These are phyloP conservation scores for Nomada fabriciana DNA, from an alignment of 2,888 invertebrate species.

Conservation along the genomic window DNA sequence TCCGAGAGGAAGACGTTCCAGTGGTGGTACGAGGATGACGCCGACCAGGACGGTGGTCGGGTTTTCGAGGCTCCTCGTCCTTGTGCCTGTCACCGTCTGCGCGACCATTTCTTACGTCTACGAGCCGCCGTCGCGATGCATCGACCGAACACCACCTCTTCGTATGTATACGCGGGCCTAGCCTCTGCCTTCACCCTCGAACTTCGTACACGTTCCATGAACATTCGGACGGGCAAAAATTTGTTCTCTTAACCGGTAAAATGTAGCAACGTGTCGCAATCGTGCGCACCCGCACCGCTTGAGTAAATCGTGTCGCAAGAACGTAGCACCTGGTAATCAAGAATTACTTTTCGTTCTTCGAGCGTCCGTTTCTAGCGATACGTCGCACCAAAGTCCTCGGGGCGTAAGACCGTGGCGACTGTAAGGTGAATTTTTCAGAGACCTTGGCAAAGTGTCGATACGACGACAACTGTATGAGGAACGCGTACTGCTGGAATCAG, in stretches of 20 bases:
- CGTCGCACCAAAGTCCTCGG: no score
- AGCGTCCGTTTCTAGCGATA: no score
- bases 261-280: no score
- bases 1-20: constrained; percentile 48
- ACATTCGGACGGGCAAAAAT: background rate
- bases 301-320: no score
- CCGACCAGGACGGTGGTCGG: constrained; percentile 66
- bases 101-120: constrained; percentile 67
- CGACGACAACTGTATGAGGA: constrained; percentile 76
- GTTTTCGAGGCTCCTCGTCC: constrained; percentile 71
- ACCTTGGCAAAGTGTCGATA: constrained; percentile 72
- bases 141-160: constrained; percentile 63
- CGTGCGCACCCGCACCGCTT: no score
- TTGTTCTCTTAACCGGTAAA: no score
- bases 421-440: constrained; percentile 67
- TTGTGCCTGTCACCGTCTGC: constrained; percentile 77
- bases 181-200: background rate
- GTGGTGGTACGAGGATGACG: constrained; percentile 67
- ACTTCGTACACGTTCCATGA: background rate
- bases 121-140: constrained; percentile 66
- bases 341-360: no score
- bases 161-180: constrained; percentile 57
- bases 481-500: constrained; percentile 77
- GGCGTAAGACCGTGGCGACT: no score
- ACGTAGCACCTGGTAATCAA: no score